These are phyloP conservation scores for Eremobia ochroleuca DNA, from an alignment of 2,888 invertebrate species.

Conservation along the genomic window DNA sequence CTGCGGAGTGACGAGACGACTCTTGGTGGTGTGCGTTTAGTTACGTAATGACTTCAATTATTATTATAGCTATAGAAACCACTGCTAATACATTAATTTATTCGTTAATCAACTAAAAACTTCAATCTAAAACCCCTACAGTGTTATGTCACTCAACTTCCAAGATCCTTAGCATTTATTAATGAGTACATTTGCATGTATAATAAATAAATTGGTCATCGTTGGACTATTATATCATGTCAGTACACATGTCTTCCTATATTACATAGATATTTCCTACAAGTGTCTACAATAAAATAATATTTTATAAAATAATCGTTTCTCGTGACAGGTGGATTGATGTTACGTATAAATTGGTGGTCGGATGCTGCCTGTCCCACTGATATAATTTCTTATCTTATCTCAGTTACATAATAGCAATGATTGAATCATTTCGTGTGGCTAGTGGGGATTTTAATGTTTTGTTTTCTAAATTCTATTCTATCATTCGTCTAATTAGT, in stretches of 20 bases:
- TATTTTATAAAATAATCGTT: conserved; percentile 39
- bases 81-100: conserved; percentile 35
- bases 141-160: conserved; percentile 34
- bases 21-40: conserved; percentile 50
- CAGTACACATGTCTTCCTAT: conserved; percentile 10
- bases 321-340: conserved; percentile 33
- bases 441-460: conserved; percentile 2
- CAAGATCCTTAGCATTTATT: conserved; percentile 29
- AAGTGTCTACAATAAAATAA: conserved; percentile 5
- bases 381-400: conserved; percentile 47
- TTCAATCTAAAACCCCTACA: conserved; percentile 17
- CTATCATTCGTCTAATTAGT: not conserved
- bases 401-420: conserved; percentile 36
- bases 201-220: conserved; percentile 26
- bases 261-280: conserved; percentile 18
- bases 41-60: conserved; percentile 51
- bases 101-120: conserved; percentile 24
- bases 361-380: conserved; percentile 41
- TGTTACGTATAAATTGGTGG: conserved; percentile 25
- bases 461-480: not conserved
- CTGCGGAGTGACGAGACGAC: conserved; percentile 62
- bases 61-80: conserved; percentile 40
- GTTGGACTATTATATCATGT: conserved; percentile 33
- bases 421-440: conserved; percentile 24
- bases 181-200: conserved; percentile 16